Evolutionary conservation across 2,888 invertebrate species (phyloP).

Genomic region (Platycheirus rosarum): DNA sequence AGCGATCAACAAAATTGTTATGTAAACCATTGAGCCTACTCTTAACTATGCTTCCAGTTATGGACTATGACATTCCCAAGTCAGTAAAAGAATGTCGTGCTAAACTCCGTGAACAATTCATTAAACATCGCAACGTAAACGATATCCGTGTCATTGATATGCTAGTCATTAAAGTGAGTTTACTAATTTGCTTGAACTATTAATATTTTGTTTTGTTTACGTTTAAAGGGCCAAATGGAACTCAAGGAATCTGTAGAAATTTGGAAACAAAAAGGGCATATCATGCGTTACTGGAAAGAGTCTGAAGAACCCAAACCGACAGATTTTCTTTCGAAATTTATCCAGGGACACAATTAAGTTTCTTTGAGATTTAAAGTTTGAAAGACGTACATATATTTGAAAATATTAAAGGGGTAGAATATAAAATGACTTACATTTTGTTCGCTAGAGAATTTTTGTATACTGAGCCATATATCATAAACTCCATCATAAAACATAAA

Average conservation of each 20-base stretch:
- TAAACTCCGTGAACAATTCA: conserved; percentile 91
- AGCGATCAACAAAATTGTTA: conserved; percentile 49
- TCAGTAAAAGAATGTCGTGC: conserved; percentile 86
- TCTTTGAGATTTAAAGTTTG: neutral
- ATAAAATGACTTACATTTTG: no score
- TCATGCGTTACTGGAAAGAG: conserved; percentile 95
- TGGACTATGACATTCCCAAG: conserved; percentile 92
- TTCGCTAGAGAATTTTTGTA: no score
- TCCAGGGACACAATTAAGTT: conserved; percentile 76
- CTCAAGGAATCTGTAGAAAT: conserved; percentile 91
- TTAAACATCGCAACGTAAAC: conserved; percentile 88
- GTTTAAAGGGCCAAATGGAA: conserved; percentile 95
- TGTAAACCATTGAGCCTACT: conserved; percentile 42
- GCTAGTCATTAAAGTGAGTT: conserved; percentile 91
- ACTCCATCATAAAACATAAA: no score
- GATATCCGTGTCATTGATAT: conserved; percentile 96
- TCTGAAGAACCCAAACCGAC: conserved; percentile 92
- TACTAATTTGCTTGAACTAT: neutral
- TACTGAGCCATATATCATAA: no score
- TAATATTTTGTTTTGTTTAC: conserved; percentile 73
- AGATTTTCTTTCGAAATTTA: conserved; percentile 96
- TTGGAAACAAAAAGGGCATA: conserved; percentile 94
- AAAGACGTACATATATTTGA: no score
- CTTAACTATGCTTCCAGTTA: conserved; percentile 85
- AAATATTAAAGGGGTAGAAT: no score